Evolutionary conservation across 2,113 vertebrate species (phyloP).

Genomic region (Oreochromis tanganicae): DNA sequence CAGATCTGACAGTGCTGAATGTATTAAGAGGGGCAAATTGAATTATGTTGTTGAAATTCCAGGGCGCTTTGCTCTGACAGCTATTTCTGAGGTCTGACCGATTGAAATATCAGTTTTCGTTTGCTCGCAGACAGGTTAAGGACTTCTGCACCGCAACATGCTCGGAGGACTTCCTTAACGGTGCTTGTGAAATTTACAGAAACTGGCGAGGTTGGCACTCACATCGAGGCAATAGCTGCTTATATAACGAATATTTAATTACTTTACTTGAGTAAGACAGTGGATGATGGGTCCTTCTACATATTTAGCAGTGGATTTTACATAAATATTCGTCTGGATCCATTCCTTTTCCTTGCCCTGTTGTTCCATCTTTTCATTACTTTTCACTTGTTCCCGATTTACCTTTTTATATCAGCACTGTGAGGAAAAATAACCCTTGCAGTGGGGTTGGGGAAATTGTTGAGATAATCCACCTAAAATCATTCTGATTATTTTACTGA

Average conservation of each 20-base stretch:
- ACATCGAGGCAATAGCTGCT: not conserved
- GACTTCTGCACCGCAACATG: not conserved
- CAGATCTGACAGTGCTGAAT: constrained; percentile 40
- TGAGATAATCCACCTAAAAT: not conserved
- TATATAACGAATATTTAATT: not conserved
- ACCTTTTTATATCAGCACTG: not conserved
- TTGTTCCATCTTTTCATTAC: not conserved
- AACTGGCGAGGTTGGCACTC: not conserved
- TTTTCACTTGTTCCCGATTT: not conserved
- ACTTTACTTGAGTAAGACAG: not conserved
- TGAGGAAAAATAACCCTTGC: not conserved
- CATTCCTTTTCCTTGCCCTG: not conserved
- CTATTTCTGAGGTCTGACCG: not conserved
- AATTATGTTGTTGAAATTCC: constrained; percentile 50
- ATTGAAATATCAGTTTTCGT: constrained; percentile 26
- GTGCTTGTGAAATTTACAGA: not conserved
- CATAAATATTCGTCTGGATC: not conserved
- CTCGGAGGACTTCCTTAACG: not conserved
- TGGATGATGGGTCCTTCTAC: not conserved
- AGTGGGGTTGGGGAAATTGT: not conserved
- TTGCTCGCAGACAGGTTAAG: constrained; percentile 1
- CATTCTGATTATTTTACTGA: not conserved
- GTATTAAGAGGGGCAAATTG: constrained; percentile 62
- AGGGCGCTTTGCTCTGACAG: not conserved
- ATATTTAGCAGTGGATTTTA: not conserved